Evolutionary conservation across 2,888 invertebrate genomes (phyloP).

Genomic region (Leptopilina drosophilae): DNA sequence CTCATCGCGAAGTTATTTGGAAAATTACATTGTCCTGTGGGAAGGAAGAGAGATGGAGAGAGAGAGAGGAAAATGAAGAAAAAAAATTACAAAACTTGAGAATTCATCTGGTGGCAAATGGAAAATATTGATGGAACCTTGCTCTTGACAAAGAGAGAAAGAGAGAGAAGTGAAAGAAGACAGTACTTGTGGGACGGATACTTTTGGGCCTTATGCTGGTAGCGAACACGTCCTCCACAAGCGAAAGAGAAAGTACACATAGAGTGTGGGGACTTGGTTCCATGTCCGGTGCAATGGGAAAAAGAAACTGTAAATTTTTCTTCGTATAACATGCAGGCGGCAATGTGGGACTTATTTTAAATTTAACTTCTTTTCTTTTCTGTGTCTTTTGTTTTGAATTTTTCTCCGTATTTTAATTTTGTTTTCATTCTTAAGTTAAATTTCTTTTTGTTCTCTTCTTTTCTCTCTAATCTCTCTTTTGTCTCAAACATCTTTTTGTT

Average conservation of each 20-base stretch:
- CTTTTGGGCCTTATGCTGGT: constrained; percentile 14
- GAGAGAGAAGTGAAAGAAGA: constrained; percentile 7
- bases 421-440: background rate
- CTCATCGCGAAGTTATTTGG: constrained; percentile 10
- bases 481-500: too few species aligned
- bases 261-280: background rate
- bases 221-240: constrained; percentile 7
- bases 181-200: constrained; percentile 11
- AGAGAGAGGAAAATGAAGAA: too few species aligned
- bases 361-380: background rate
- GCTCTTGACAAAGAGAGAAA: constrained; percentile 33
- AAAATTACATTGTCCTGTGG: background rate
- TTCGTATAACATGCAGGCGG: background rate
- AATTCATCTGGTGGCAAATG: background rate
- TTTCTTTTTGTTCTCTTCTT: too few species aligned
- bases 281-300: constrained; percentile 26
- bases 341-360: background rate
- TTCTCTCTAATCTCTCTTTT: too few species aligned
- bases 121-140: constrained; percentile 9
- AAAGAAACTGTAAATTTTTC: constrained; percentile 19
- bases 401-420: background rate
- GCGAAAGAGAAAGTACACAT: constrained; percentile 30
- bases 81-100: background rate
- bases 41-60: too few species aligned
- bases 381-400: background rate